phyloP scores from a whole-genome alignment of 2,888 invertebrate species.

The Sicus ferrugineus region DNA sequence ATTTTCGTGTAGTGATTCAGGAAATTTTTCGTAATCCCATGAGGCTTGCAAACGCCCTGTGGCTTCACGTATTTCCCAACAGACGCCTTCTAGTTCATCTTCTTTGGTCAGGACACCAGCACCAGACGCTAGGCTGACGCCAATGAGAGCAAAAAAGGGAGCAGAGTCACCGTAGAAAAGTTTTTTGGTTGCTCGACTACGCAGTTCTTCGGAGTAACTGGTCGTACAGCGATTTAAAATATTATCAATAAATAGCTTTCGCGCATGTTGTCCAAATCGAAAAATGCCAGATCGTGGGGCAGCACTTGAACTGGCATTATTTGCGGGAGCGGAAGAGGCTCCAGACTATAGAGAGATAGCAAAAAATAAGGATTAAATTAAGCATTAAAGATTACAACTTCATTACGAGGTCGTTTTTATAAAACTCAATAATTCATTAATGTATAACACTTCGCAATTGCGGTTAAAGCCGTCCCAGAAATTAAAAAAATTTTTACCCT shows the following conservation, averaged over 20 bases:
- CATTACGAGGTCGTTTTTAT: too few relatives aligned
- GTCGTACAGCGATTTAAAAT: constrained; percentile 75
- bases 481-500: too few relatives aligned
- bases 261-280: constrained; percentile 71
- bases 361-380: too few relatives aligned
- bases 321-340: constrained; percentile 8
- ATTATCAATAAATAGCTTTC: constrained; percentile 74
- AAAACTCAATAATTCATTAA: too few relatives aligned
- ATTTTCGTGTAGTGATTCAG: constrained; percentile 62
- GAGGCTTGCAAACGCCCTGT: constrained; percentile 58
- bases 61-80: constrained; percentile 76
- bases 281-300: constrained; percentile 60
- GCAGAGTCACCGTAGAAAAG: constrained; percentile 75
- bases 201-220: constrained; percentile 71
- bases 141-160: constrained; percentile 77
- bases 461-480: too few relatives aligned
- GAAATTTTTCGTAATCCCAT: constrained; percentile 59
- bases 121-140: constrained; percentile 77
- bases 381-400: too few relatives aligned
- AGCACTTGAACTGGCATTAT: constrained; percentile 36
- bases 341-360: constrained; percentile 23
- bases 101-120: constrained; percentile 78
- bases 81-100: constrained; percentile 79
- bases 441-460: too few relatives aligned
- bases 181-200: constrained; percentile 71